Evolutionary conservation across 2,113 vertebrate genomes (phyloP).

Genomic region (Cercopithecus mona): DNA sequence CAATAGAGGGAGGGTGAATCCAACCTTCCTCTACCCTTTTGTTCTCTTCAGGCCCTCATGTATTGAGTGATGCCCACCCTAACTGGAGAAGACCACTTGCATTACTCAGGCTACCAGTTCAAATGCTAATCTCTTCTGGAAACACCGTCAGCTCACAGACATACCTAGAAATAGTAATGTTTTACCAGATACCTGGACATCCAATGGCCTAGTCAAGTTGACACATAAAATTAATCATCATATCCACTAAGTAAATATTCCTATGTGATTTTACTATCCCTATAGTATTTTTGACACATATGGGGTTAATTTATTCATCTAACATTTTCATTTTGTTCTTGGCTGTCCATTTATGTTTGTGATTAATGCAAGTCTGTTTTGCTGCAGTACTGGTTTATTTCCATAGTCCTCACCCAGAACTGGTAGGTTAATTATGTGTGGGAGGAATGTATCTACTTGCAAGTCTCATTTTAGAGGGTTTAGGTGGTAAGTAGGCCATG

Average conservation of each 20-base stretch:
- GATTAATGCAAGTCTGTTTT: neutral
- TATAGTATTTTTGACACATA: neutral
- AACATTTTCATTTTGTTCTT: neutral
- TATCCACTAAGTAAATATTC: neutral
- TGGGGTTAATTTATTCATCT: neutral
- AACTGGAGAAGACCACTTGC: neutral
- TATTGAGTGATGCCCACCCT: neutral
- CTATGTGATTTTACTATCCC: neutral
- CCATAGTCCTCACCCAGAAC: neutral
- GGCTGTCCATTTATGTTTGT: neutral
- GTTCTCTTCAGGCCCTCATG: no score
- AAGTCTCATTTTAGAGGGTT: neutral
- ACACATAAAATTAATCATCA: neutral
- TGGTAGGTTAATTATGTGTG: neutral
- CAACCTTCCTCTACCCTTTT: neutral
- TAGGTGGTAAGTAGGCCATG: no score
- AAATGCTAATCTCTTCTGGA: neutral
- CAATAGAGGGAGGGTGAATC: no score
- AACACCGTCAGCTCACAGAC: neutral
- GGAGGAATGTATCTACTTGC: neutral
- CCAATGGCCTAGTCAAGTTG: neutral
- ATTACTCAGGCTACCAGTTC: neutral
- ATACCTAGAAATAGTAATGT: no score
- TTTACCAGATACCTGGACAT: neutral
- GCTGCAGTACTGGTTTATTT: neutral